phyloP scores from a whole-genome alignment of 1,140 invertebrate genomes.

The Anadara kagoshimensis region DNA sequence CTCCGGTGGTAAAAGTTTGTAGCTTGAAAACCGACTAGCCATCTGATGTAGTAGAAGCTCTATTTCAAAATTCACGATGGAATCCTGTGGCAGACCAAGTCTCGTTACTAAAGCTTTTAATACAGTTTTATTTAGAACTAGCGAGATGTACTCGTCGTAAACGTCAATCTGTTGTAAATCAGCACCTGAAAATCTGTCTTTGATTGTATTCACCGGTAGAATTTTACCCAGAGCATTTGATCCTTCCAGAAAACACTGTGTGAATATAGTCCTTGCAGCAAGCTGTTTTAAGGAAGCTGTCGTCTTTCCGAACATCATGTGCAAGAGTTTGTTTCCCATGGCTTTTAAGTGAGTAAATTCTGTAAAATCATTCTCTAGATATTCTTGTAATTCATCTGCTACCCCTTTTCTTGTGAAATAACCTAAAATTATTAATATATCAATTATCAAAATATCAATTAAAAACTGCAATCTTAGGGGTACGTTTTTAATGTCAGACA shows the following conservation, averaged over 20 bases:
- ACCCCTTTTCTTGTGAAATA: conserved; percentile 61
- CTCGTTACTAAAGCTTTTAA: conserved; percentile 48
- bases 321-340: conserved; percentile 41
- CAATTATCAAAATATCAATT: no score
- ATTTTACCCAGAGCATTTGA: conserved; percentile 50
- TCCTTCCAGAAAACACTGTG: conserved; percentile 55
- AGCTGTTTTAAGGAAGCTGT: conserved; percentile 57
- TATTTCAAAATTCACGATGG: conserved; percentile 56
- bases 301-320: conserved; percentile 59
- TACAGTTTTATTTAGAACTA: conserved; percentile 57
- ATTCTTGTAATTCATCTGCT: conserved; percentile 51
- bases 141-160: conserved; percentile 62
- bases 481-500: no score
- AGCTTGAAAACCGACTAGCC: conserved; percentile 49
- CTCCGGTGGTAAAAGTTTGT: conserved; percentile 47
- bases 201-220: conserved; percentile 50
- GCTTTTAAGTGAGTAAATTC: conserved; percentile 57
- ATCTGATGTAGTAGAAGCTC: conserved; percentile 59
- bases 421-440: conserved; percentile 42
- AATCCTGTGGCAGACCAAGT: conserved; percentile 53
- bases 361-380: conserved; percentile 55
- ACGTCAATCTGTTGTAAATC: conserved; percentile 44
- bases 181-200: conserved; percentile 44
- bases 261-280: conserved; percentile 53
- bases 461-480: no score